Conservation (phyloP, 2,113 vertebrate genomes). For the Calidris pugnax region DNA sequence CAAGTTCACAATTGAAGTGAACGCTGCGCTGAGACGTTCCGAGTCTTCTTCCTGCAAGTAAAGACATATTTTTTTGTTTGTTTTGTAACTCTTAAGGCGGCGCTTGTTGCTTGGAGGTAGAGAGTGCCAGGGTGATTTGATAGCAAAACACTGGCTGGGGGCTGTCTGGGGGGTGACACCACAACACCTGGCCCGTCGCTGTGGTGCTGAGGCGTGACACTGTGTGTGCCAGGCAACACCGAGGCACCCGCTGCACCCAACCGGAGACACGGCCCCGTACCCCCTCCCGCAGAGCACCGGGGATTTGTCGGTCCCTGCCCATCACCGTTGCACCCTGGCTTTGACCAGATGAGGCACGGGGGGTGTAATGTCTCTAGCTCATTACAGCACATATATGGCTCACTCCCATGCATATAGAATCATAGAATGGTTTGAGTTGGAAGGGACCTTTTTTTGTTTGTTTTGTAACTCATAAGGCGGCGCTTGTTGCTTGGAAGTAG, state of each 20-base stretch:
- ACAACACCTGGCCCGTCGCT: accelerated
- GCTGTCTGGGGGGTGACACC: not conserved
- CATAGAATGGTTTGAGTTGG: no score
- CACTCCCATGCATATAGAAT: not conserved
- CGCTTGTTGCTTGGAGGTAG: accelerated
- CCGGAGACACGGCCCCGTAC: accelerated
- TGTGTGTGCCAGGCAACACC: accelerated
- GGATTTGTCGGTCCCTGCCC: accelerated
- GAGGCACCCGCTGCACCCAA: accelerated
- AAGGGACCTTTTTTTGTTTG: not conserved
- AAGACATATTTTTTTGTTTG: not conserved
- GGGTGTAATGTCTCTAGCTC: not conserved
- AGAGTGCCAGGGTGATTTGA: accelerated
- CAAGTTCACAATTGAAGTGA: constrained; percentile 75
- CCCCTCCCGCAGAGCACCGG: accelerated
- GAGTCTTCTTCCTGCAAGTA: constrained; percentile 23
- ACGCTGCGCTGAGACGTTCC: constrained; percentile 73
- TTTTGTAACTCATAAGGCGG: accelerated
- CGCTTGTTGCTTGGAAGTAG: accelerated
- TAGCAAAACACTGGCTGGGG: accelerated
- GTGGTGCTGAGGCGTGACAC: accelerated
- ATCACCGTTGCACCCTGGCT: accelerated
- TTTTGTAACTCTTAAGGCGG: accelerated
- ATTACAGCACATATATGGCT: accelerated
- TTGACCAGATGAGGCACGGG: accelerated